These are phyloP conservation scores for Tyria jacobaeae DNA, from an alignment of 2,888 invertebrate species.

Conservation along the genomic window DNA sequence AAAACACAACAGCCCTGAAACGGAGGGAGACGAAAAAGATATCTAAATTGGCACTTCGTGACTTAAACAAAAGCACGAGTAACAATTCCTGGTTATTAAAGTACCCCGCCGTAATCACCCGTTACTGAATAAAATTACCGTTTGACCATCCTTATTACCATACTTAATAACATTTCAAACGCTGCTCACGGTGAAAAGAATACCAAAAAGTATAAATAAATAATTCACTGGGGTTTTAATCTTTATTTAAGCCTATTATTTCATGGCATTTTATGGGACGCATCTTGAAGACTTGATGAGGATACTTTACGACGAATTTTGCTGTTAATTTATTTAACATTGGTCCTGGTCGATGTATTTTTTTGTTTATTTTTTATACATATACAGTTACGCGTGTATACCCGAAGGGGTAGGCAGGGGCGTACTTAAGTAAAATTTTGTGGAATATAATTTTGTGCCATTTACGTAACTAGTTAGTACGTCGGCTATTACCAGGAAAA, in stretches of 20 bases:
- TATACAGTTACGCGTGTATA: too few species aligned
- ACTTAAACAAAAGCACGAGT: constrained; percentile 43
- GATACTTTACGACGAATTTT: neutral
- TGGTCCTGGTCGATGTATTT: neutral
- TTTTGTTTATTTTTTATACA: too few species aligned
- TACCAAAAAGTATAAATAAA: constrained; percentile 36
- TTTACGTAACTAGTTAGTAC: too few species aligned
- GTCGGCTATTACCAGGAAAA: too few species aligned
- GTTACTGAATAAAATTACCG: constrained; percentile 62
- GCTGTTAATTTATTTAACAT: neutral
- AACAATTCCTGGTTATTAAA: constrained; percentile 50
- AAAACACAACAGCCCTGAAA: constrained; percentile 10
- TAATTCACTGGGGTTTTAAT: constrained; percentile 41
- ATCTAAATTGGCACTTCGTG: constrained; percentile 40
- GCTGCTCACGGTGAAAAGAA: constrained; percentile 38
- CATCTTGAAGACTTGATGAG: constrained; percentile 3
- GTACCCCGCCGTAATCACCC: constrained; percentile 46
- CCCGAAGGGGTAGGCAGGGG: too few species aligned
- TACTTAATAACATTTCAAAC: constrained; percentile 49
- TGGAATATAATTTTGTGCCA: too few species aligned
- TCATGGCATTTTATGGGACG: constrained; percentile 13
- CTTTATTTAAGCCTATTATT: constrained; percentile 24
- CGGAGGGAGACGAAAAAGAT: constrained; percentile 21
- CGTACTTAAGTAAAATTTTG: too few species aligned
- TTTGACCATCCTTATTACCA: constrained; percentile 59